Base-by-base conservation (phyloP, 2,888 invertebrate species). In the Drosophila mulleri region DNA sequence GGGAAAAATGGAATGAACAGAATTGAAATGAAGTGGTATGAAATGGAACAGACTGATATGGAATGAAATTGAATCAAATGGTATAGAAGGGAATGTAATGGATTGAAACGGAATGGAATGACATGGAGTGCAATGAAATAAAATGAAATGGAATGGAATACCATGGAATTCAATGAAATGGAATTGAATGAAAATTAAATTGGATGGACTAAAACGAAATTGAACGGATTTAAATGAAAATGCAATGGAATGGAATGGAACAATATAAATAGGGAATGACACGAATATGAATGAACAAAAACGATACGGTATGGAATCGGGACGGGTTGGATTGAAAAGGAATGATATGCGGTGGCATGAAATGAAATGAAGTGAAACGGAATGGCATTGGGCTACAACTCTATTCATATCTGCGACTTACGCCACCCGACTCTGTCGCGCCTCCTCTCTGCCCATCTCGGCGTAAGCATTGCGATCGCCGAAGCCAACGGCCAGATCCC, bases 401-500 rank as follows among this genome's bases (percentile, higher is more conserved):
- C 7, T 0, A 39, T 16, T 0, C 6, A 39, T 39, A 9, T 20
- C 0, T 6, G 18, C 0, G 12, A 68, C 83, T 74, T 57, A 83
- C 83, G 20, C 20, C 1, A 56, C 39, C 0, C 54, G 67, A 23
- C 18, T 54, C 6, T 52, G 39, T 5, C 70, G 67, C 20, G 47
- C 69, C 16, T 70, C 44, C 9, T 67, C 61, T 7, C 42, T 66
- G 16, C 26, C 39, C 1, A 79, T 53, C 1, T 77, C 80, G 8
- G 48, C 57, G n/a, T 83, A 58, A 8, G 72, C 18, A 52, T 82
- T 86, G n/a, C 41, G 61, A 0, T 52, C 73, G 0, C 71, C 81
- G 67, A 90, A 90, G 0, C 44, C 41, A 12, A 75, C n/a, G 0
- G 26, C 1, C 1, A 69, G 47, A 26, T 91, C 88, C 35, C 74